Percentiles rank a stretch among this genome's conserved stretches.
Evolutionary conservation across 1,140 invertebrate genomes (phyloP).

Genomic region (Platorchestia sp.): DNA sequence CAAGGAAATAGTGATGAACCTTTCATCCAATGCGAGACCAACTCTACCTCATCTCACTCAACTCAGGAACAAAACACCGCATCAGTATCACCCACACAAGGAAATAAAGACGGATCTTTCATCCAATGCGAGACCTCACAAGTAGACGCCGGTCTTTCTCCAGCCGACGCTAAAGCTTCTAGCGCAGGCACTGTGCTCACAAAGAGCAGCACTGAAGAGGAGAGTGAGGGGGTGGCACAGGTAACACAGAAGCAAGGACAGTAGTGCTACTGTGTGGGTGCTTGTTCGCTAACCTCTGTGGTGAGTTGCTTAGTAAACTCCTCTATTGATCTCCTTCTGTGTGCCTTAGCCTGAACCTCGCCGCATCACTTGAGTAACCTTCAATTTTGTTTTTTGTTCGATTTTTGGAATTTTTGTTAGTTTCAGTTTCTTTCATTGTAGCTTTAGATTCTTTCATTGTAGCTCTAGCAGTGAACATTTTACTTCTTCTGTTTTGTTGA

Average conservation of each 20-base stretch:
- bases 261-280: slow-evolving; percentile 41
- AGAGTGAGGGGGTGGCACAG: background rate
- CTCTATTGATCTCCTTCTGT: background rate
- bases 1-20: background rate
- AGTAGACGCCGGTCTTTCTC: background rate
- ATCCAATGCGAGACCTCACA: too few species aligned
- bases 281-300: slow-evolving; percentile 38
- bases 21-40: too few species aligned
- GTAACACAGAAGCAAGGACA: background rate
- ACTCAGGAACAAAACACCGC: background rate
- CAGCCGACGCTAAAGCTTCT: background rate
- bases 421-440: background rate
- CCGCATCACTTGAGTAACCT: background rate
- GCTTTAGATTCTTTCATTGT: background rate
- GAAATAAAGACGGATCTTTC: background rate
- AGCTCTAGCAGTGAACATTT: too few species aligned
- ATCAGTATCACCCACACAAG: background rate
- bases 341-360: background rate
- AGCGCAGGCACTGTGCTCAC: background rate
- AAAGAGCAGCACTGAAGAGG: background rate
- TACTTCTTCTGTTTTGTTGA: too few species aligned
- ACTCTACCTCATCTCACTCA: background rate
- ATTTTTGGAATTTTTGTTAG: background rate
- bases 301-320: background rate
- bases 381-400: background rate